Conservation (phyloP, 92 coral and sea anemone genomes). For the Bergia puertoricense region DNA sequence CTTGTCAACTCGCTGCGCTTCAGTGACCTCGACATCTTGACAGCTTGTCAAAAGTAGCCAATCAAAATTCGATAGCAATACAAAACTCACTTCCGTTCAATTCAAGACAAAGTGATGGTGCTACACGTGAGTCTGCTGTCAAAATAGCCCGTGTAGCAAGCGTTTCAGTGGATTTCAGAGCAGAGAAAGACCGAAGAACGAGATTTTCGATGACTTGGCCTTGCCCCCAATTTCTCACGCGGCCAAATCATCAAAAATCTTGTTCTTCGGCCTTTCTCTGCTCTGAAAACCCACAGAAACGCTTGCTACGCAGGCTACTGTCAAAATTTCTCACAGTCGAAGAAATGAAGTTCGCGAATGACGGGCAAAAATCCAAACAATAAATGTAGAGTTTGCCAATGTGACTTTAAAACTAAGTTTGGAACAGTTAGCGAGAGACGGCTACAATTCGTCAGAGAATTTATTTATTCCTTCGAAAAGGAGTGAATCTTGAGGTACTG, state of each 20-base stretch:
- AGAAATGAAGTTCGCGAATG: neutral
- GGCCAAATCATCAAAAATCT: no score
- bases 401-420: neutral
- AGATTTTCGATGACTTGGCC: no score
- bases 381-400: slow-evolving; percentile 9
- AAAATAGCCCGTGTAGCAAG: neutral
- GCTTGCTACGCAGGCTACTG: neutral
- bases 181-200: neutral
- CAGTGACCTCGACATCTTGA: slow-evolving; percentile 1
- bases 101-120: neutral
- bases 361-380: neutral
- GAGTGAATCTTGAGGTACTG: slow-evolving; percentile 8
- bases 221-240: no score
- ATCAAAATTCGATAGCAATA: neutral
- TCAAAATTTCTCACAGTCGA: neutral
- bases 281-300: neutral
- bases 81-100: slow-evolving; percentile 2
- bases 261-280: no score
- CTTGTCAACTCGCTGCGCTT: neutral
- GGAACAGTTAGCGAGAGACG: slow-evolving; percentile 8
- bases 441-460: slow-evolving; percentile 8
- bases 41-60: slow-evolving; percentile 1
- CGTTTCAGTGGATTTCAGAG: neutral
- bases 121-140: neutral
- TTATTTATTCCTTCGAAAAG: neutral